Conservation (phyloP, 2,113 vertebrate species). For the Anarrhichthys ocellatus region DNA sequence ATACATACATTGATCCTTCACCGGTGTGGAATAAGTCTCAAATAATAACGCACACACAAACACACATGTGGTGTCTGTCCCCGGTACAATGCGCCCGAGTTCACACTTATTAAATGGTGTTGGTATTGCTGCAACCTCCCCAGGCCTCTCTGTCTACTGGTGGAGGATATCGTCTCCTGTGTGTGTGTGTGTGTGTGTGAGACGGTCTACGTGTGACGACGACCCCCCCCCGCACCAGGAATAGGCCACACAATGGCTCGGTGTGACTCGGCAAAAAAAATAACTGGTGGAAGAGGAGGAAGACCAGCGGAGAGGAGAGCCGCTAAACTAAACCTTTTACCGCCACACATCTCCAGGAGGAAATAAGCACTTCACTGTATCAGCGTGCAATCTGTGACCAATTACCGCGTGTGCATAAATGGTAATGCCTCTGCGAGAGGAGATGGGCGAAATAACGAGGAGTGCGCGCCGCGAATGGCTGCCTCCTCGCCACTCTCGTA, state of each 20-base stretch:
- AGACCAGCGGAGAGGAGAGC: neutral
- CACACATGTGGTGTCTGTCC: conserved; percentile 31
- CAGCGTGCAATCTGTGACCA: conserved; percentile 64
- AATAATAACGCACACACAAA: conserved; percentile 26
- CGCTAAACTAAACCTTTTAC: conserved; percentile 51
- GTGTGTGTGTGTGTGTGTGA: conserved; percentile 34
- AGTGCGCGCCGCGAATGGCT: conserved; percentile 86
- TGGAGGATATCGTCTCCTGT: conserved; percentile 44
- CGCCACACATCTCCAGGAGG: conserved; percentile 54
- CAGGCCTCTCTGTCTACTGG: conserved; percentile 58
- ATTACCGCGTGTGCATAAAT: conserved; percentile 65
- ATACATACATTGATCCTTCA: conserved; percentile 43
- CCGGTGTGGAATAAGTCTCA: conserved; percentile 45
- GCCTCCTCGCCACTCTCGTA: conserved; percentile 85
- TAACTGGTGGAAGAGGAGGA: conserved; percentile 24
- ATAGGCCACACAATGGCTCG: conserved; percentile 61
- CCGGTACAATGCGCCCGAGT: conserved; percentile 49
- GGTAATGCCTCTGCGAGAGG: conserved; percentile 53
- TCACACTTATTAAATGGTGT: conserved; percentile 83
- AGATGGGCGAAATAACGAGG: conserved; percentile 90
- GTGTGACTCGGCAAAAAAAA: conserved; percentile 71
- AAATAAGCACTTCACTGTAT: conserved; percentile 68
- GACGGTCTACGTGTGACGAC: conserved; percentile 15
- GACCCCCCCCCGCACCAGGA: conserved; percentile 31
- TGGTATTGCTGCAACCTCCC: conserved; percentile 69